Percentiles rank a stretch among this genome's conserved stretches.
These are phyloP conservation scores for Montipora foliosa DNA, from an alignment of 64 coral and sea anemone species.

Conservation along the genomic window DNA sequence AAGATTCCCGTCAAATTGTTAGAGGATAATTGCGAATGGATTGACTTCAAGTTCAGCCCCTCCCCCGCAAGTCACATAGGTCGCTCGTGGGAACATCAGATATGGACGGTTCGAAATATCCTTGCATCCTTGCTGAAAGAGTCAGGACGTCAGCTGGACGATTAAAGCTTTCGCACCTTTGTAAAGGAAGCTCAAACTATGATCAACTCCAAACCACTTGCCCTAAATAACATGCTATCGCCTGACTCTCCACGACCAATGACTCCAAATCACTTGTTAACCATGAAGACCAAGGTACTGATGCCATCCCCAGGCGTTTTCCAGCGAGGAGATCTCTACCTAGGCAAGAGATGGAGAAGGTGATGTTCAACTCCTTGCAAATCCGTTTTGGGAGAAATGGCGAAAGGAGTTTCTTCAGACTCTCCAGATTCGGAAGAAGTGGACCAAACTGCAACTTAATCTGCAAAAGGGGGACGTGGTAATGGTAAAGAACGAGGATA, in stretches of 20 bases:
- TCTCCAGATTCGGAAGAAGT: slow-evolving; percentile 17
- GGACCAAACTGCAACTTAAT: slow-evolving; percentile 13
- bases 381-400: slow-evolving; percentile 27
- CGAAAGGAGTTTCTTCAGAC: slow-evolving; percentile 21
- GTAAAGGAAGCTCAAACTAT: background rate
- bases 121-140: slow-evolving; percentile 24
- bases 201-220: background rate
- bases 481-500: background rate
- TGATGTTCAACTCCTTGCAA: slow-evolving; percentile 8
- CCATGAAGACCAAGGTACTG: slow-evolving; percentile 38
- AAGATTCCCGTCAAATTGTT: background rate
- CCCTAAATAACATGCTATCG: background rate
- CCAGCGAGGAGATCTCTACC: slow-evolving; percentile 16
- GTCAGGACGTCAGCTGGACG: slow-evolving; percentile 12
- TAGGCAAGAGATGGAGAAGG: slow-evolving; percentile 7
- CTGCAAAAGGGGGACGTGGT: slow-evolving; percentile 1
- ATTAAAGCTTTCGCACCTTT: background rate
- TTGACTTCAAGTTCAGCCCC: slow-evolving; percentile 49
- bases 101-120: slow-evolving; percentile 27
- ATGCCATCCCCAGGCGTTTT: slow-evolving; percentile 56
- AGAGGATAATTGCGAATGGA: slow-evolving; percentile 37
- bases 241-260: background rate
- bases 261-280: slow-evolving; percentile 24
- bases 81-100: slow-evolving; percentile 3
- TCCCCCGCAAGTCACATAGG: background rate